Conservation (phyloP, 2,888 invertebrate species). For the Ametastegia equiseti region DNA sequence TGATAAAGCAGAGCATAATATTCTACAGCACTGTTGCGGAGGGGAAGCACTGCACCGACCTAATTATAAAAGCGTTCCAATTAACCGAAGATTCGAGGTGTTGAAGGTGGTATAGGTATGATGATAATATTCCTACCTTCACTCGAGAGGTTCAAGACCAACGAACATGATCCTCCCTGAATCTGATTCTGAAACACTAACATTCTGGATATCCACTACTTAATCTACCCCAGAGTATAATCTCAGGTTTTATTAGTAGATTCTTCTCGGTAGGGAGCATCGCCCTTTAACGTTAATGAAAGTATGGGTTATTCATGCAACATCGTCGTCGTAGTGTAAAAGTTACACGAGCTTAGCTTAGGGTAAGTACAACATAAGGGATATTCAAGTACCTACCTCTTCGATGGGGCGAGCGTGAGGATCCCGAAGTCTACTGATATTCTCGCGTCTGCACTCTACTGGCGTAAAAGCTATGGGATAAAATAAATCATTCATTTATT, state of each 20-base stretch:
- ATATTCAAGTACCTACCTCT: constrained; percentile 8
- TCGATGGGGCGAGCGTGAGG: background rate
- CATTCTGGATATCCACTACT: background rate
- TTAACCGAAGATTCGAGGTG: constrained; percentile 24
- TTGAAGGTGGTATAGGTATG: background rate
- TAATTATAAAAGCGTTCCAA: constrained; percentile 20
- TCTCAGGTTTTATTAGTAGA: background rate
- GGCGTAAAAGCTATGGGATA: background rate
- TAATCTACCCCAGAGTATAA: background rate
- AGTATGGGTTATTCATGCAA: constrained; percentile 41
- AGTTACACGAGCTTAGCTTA: constrained; percentile 20
- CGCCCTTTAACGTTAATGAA: constrained; percentile 38
- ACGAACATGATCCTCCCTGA: background rate
- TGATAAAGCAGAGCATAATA: constrained; percentile 6
- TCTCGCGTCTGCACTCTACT: background rate
- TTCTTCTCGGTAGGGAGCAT: constrained; percentile 19
- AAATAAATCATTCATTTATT: background rate
- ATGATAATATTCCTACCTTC: background rate
- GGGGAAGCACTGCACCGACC: background rate
- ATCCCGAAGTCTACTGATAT: background rate
- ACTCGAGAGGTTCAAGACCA: background rate
- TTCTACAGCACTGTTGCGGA: background rate
- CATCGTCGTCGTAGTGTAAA: constrained; percentile 24
- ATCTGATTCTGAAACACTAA: background rate
- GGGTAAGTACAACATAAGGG: constrained; percentile 23